A percentile compares a stretch with the other conserved stretches of the same genome.
These are phyloP conservation scores for Corythornis vintsioides DNA, from an alignment of 2,113 vertebrate species.

Conservation along the genomic window DNA sequence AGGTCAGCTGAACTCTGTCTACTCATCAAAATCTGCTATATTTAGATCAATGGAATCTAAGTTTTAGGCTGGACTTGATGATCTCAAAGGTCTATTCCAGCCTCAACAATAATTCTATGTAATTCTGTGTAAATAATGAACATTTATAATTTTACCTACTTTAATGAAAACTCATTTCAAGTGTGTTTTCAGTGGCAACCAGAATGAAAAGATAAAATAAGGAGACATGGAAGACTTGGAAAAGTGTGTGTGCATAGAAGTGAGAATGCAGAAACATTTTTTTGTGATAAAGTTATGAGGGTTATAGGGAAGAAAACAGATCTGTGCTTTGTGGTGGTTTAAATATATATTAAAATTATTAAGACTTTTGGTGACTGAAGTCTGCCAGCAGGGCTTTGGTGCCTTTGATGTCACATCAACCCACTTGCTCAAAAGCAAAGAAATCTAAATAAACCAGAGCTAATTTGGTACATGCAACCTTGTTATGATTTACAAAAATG, in stretches of 20 bases:
- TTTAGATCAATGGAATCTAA: not conserved
- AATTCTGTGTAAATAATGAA: not conserved
- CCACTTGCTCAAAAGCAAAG: not conserved
- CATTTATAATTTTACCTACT: not conserved
- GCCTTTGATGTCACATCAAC: not conserved
- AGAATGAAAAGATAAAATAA: not conserved
- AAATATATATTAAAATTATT: not conserved
- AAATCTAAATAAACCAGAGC: not conserved
- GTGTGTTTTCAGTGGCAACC: not conserved
- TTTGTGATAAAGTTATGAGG: not conserved
- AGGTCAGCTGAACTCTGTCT: not conserved
- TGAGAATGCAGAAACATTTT: not conserved
- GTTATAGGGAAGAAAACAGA: not conserved
- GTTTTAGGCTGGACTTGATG: too few relatives aligned
- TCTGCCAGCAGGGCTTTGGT: not conserved
- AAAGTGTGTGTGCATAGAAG: not conserved
- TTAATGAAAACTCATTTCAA: not conserved
- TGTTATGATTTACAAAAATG: not conserved
- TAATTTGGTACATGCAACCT: not conserved
- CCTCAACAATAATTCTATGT: too few relatives aligned
- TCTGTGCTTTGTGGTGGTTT: rapidly evolving
- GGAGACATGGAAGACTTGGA: not conserved
- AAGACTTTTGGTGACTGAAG: not conserved
- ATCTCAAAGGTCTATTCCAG: too few relatives aligned
- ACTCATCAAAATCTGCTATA: not conserved